These are phyloP conservation scores for Archilochus colubris DNA, from an alignment of 2,113 vertebrate species.

Conservation along the genomic window DNA sequence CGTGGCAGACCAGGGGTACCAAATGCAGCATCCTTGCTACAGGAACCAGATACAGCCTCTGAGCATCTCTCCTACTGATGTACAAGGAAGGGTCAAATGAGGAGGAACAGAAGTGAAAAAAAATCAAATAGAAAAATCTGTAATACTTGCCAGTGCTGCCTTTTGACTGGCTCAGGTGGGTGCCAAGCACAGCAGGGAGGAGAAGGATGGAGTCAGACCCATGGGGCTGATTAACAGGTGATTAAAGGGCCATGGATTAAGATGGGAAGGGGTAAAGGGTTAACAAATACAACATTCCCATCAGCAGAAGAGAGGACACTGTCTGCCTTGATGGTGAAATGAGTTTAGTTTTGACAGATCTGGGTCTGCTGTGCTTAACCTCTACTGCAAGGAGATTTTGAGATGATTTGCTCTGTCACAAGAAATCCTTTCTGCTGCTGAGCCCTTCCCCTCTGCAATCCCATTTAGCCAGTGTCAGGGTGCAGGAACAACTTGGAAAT, in stretches of 20 bases:
- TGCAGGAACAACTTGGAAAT: neutral
- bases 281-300: slow-evolving; percentile 14
- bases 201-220: neutral
- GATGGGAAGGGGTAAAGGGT: neutral
- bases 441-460: neutral
- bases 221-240: slow-evolving; percentile 14
- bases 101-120: neutral
- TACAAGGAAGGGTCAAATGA: slow-evolving; percentile 2
- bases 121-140: neutral
- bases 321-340: slow-evolving; percentile 34
- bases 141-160: neutral
- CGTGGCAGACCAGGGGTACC: neutral
- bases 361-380: slow-evolving; percentile 64
- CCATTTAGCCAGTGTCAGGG: neutral
- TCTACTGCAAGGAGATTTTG: slow-evolving; percentile 46
- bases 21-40: fast-evolving
- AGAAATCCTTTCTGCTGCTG: slow-evolving; percentile 29
- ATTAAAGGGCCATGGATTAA: neutral
- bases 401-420: slow-evolving; percentile 61
- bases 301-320: neutral
- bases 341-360: slow-evolving; percentile 54
- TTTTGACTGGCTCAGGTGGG: neutral
- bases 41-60: neutral
- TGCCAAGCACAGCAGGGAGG: neutral
- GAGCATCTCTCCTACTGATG: neutral